Evolutionary conservation across 2,113 vertebrate species (phyloP).

Genomic region (Brachypodius melanocephalos): DNA sequence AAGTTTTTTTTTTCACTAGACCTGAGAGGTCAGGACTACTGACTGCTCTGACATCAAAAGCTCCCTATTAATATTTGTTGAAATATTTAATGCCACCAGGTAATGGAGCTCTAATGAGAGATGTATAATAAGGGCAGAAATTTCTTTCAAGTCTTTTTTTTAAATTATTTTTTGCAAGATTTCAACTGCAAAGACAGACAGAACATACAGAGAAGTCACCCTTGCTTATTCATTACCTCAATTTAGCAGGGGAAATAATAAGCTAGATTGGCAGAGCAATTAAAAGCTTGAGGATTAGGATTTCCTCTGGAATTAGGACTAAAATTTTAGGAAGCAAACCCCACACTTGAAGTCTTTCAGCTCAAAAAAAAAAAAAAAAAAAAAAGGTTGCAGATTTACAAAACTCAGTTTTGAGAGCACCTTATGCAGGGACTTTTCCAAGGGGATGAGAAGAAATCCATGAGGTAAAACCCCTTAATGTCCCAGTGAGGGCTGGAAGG

Average conservation of each 20-base stretch:
- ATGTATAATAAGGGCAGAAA: background rate
- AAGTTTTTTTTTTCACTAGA: background rate
- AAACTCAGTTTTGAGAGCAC: background rate
- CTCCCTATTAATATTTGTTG: background rate
- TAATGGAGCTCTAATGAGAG: background rate
- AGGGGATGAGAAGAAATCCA: background rate
- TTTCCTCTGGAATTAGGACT: background rate
- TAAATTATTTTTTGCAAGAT: background rate
- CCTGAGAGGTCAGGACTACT: background rate
- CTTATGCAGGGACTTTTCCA: background rate
- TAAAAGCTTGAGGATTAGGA: background rate
- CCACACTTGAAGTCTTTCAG: background rate
- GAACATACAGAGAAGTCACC: background rate
- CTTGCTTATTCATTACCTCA: background rate
- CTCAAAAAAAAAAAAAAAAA: background rate
- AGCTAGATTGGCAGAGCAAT: slow-evolving; percentile 18
- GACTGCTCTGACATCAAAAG: background rate
- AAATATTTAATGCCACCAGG: slow-evolving; percentile 28
- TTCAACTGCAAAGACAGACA: background rate
- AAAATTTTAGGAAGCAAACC: background rate
- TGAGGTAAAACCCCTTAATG: background rate
- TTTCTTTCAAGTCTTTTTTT: background rate
- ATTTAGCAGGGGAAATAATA: slow-evolving; percentile 2
- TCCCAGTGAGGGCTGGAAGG: background rate
- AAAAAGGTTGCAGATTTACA: background rate